phyloP scores from a whole-genome alignment of 2,797 vertebrate species.

The Poliocrania exsul region DNA sequence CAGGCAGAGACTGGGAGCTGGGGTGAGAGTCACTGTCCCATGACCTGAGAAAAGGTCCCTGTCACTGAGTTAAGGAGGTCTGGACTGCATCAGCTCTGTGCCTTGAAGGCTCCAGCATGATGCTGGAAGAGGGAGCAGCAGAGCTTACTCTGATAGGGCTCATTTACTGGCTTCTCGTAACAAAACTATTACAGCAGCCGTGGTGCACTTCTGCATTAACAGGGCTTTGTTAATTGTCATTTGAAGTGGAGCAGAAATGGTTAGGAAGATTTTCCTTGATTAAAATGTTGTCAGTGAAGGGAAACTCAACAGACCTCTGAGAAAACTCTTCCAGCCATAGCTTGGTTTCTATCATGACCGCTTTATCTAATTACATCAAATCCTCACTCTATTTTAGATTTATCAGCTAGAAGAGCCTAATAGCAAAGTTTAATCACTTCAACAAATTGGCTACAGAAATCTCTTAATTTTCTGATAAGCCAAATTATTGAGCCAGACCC shows the following conservation, averaged over 20 bases:
- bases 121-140: background rate
- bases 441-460: background rate
- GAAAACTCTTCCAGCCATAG: background rate
- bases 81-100: background rate
- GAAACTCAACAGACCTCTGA: background rate
- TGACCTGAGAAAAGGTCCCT: background rate
- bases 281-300: constrained; percentile 1
- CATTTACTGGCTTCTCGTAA: background rate
- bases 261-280: constrained; percentile 21
- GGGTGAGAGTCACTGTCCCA: background rate
- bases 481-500: background rate
- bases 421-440: background rate
- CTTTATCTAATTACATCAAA: background rate
- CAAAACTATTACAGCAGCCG: background rate
- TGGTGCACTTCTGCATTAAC: background rate
- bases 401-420: background rate
- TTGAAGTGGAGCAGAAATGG: background rate
- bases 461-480: background rate
- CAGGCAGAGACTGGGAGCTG: background rate
- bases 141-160: background rate
- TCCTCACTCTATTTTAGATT: background rate
- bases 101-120: background rate
- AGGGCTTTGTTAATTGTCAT: constrained; percentile 11
- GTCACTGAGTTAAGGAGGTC: background rate
- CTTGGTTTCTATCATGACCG: background rate